Evolutionary conservation across 1,140 invertebrate species (phyloP), one percentile per base, ranked within the genome.

Genomic region (Magallana ariakensis): DNA sequence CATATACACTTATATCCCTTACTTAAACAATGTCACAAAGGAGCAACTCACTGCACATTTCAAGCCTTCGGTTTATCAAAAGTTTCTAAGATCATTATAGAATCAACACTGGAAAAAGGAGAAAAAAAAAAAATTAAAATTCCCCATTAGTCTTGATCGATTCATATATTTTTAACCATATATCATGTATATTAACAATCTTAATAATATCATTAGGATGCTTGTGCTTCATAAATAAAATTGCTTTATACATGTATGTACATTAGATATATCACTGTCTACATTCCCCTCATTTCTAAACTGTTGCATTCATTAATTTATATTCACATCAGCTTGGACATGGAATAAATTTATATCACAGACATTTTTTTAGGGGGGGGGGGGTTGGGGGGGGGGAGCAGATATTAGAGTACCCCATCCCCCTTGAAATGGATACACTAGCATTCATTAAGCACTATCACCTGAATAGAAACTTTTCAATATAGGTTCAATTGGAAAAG

Each of bases 341-440:
- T 75, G 66, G 66, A 75, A 75, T 75, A 75, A 19, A 75, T 13
- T 10, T 13, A 75, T 75, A 75, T 75, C 66, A 75, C 66, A 75
- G 66, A 75, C 66, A 75, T 13, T 33, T 26, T 75, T 10, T 11
- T 13, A 10, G 15, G 66, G 66, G 15, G 33, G 9, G 13, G 19
- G 58, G 16, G 33, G 33, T 46, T 46, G 33, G 33, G 33, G 33
- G 33, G 33, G 33, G 33, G 33, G 33, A 46, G 33, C 33, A 46
- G 33, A 46, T 46, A 46, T 46, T 46, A 46, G 33, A 46, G 33
- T 46, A 46, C 33, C 33, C 33, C 33, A 46, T 46, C 33, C 33
- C 33, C 33, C 33, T 46, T 46, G 33, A 46, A 46, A 46, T 46
- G 33, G 33, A 46, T 46, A 46, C 33, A 46, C 33, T 5, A 46